Base-by-base conservation (phyloP, 2,797 vertebrate genomes). In the Tenualosa thibaudeaui region DNA sequence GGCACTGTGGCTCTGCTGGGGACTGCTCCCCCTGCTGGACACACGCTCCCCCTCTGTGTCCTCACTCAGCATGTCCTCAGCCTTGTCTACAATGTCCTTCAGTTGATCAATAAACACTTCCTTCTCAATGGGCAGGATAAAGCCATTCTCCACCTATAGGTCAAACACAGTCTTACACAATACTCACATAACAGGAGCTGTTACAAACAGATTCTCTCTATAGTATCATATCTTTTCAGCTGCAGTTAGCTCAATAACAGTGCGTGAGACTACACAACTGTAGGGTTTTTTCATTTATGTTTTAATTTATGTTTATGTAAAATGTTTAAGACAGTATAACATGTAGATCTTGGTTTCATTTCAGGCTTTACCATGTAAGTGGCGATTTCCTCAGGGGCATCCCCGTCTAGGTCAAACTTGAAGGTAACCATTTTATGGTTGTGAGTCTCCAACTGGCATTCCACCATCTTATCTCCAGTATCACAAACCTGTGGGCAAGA, bases 401-500 rank as follows among this genome's bases (percentile, higher is more conserved):
- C 98, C 49, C 98, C 98, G 15, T 99, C 98, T 90, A 99, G 93
- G 89, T 99, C 98, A 85, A 99, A 99, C 92, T 99, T 99, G 91
- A 99, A 99, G 0, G 98, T 99, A 91, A 99, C 98, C 98, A 98
- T 99, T 94, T 99, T 99, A 94, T 99, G 98, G 92, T 99, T 99
- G 92, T 99, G 98, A 6, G 98, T 99, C 90, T 99, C 98, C 83
- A 99, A 94, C 90, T 99, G 98, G 88, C 98, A 99, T 92, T 99
- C 98, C 24, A 99, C 98, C 98, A 99, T 99, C 95, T 99, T 99
- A 93, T 99, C 98, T 0, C 98, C 98, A 0, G 97, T 96, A 91
- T 97, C 96, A 85, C 94, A 96, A 5, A 97, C 97, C 97, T 97
- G 58, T 22, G 22, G n/a, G 19, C 31, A 65, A 3, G n/a, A 82